Evolutionary conservation across 2,113 vertebrate species (phyloP), one percentile per base, ranked within the genome.

Genomic region (Xiphias gladius): DNA sequence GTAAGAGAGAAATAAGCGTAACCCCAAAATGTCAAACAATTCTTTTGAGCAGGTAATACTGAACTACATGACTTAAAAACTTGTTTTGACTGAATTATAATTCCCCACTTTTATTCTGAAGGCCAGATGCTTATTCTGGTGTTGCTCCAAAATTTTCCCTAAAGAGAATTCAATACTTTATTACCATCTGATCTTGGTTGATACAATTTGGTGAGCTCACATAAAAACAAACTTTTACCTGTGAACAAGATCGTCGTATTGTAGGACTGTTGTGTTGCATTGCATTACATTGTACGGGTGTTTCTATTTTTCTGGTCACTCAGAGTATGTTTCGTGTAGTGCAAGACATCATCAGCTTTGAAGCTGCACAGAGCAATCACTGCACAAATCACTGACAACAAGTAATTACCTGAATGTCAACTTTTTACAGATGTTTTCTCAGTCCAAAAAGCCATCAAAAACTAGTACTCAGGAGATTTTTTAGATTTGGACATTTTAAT

Each of bases 341-440:
- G 19, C 13, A 32, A 10, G 59, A 58, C 43, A 11, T 39, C 43
- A 55, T 19, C 26, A 63, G 20, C 19, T 26, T 6, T 55, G 59
- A 54, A 41, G 64, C 30, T n/a, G 8, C 43, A 19, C 43, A 3
- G 2, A 35, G 32, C 32, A 35, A 35, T 35, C 32, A 35, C 32
- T 67, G 37, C 41, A 35, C 28, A 68, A 68, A 79, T 37, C 24
- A 30, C 2, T 62, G 35, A 39, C 54, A 69, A 30, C 59, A 64
- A 67, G n/a, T 52, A 71, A 39, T 63, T n/a, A n/a, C 9, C 26
- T 28, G 26, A 66, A 32, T 73, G 5, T 58, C 24, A 73, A 4
- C 26, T 65, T 79, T 78, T 80, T 39, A 37, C 8, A 37, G 46
- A 54, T 0, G 3, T 82, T 78, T n/a, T 80, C 12, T 78, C 72